Base-by-base conservation (phyloP, 2,888 invertebrate species). In the Leptopilina drosophilae region DNA sequence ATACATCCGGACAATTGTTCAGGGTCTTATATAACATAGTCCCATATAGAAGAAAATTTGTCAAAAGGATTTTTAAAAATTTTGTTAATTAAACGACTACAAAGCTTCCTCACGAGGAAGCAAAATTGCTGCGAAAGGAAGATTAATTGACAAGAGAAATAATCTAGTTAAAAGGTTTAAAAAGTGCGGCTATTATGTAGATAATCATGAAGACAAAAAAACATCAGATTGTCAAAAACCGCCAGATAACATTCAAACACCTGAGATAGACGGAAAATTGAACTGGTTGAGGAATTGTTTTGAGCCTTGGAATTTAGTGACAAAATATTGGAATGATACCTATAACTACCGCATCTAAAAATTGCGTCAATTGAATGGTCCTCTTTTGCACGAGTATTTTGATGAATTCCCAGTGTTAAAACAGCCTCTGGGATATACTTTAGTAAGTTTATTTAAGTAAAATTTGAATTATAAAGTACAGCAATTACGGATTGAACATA, bases 401-500 rank as follows among this genome's bases (percentile, higher is more conserved):
- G 59, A n/a, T n/a, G 59, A 59, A 14, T 59, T 59, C 15, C n/a
- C 59, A 59, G 59, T 59, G 4, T n/a, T 59, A 7, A 59, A 59
- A n/a, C 59, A 59, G 15, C 59, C 59, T 5, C 59, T 59, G 15
- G 59, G n/a, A 59, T 59, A 59, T 59, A 59, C 59, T 59, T 59
- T 59, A n/a, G 59, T 59, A 59, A 59, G 59, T 46, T 46, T 59
- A 2, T 59, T 7, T 15, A 59, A 59, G 15, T 15, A 59, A 59
- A 59, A 59, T 11, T 56, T 56, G 56, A 59, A n/a, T 59, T 59
- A 15, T 59, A 46, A 26, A 26, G 1, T 26, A 3, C 26, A 26
- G 26, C 26, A 26, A 1, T 26, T 2, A 26, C 26, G 26, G 3
- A 26, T 26, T 3, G 26, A 26, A 26, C 26, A 26, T 26, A 26